Percentiles rank a stretch among this genome's conserved stretches.
Evolutionary conservation across 92 coral and sea anemone species (phyloP).

Genomic region (Siderastrea siderea): DNA sequence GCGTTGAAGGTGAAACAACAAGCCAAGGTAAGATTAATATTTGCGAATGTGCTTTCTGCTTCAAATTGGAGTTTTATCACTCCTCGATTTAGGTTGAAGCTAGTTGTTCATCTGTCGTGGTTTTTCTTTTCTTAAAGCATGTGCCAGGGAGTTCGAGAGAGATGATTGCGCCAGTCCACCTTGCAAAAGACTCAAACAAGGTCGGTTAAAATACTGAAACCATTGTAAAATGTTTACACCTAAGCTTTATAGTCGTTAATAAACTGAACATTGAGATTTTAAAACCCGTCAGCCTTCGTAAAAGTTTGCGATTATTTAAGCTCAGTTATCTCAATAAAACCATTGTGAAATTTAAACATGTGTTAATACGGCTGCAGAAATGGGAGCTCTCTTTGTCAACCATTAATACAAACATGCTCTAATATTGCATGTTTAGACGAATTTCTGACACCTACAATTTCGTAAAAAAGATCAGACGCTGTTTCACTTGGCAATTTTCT

Average conservation of each 20-base stretch:
- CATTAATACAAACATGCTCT: no score
- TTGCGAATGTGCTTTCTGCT: not conserved
- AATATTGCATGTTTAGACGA: no score
- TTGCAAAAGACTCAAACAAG: slow-evolving; percentile 96
- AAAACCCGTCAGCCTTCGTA: no score
- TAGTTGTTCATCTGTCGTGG: not conserved
- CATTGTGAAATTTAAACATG: no score
- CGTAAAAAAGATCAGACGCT: no score
- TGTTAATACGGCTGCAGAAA: no score
- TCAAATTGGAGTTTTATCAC: not conserved
- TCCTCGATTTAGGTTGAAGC: not conserved
- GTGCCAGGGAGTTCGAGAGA: slow-evolving; percentile 51
- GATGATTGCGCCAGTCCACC: slow-evolving; percentile 98
- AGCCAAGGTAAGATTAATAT: slow-evolving; percentile 42
- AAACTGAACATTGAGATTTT: not conserved
- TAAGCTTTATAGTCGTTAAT: not conserved
- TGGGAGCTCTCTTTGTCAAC: no score
- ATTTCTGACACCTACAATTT: no score
- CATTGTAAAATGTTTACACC: not conserved
- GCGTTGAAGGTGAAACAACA: slow-evolving; percentile 15
- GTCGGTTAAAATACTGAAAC: slow-evolving; percentile 39
- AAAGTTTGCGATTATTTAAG: no score
- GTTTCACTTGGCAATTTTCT: no score
- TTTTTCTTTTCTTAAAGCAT: not conserved
- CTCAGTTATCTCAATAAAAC: no score